phyloP scores from a whole-genome alignment of 2,888 invertebrate species.

The Cinara cedri region DNA sequence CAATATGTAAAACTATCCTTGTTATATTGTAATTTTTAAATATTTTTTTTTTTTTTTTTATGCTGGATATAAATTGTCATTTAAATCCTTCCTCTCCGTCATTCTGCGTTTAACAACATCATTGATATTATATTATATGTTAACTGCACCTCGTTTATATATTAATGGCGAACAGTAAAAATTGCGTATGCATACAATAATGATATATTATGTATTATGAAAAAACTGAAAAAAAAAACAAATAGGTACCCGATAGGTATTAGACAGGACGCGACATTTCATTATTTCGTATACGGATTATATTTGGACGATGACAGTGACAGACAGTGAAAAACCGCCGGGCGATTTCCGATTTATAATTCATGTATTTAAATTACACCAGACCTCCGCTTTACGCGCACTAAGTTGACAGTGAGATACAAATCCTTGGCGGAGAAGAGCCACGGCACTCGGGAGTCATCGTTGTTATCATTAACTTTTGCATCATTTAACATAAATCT shows the following conservation, averaged over 20 bases:
- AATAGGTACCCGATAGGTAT: background rate
- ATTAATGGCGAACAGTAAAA: background rate
- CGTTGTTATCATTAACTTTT: background rate
- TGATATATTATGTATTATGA: too few relatives aligned
- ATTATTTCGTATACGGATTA: background rate
- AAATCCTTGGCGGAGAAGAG: background rate
- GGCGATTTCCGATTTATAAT: conserved; percentile 13
- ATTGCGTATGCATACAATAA: too few relatives aligned
- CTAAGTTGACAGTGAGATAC: background rate
- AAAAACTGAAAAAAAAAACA: background rate
- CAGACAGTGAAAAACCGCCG: background rate
- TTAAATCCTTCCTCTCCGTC: background rate
- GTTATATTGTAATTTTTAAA: too few relatives aligned
- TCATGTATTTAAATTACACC: conserved; percentile 16
- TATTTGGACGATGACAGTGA: background rate
- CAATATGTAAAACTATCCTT: too few relatives aligned
- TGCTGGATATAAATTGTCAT: background rate
- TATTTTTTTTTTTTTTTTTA: background rate
- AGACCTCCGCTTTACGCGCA: too few relatives aligned
- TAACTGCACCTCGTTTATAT: background rate
- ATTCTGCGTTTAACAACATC: too few relatives aligned
- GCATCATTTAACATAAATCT: background rate
- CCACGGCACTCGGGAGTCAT: too few relatives aligned
- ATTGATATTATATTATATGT: background rate
- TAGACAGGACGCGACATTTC: background rate